These are phyloP conservation scores for Octonoba sinensis DNA, from an alignment of 2,888 invertebrate genomes.

Conservation along the genomic window DNA sequence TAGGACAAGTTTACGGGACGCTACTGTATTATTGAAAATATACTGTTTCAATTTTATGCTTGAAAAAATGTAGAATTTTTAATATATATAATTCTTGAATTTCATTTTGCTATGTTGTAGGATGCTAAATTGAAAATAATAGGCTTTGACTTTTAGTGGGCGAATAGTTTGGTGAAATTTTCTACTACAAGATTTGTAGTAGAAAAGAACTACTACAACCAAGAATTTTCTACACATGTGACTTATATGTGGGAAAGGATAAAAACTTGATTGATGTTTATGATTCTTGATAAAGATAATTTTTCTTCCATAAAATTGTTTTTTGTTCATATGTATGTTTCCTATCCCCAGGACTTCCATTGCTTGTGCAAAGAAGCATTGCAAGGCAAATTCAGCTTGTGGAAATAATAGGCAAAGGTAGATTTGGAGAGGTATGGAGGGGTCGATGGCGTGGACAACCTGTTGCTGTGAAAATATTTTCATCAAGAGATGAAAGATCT, in stretches of 20 bases:
- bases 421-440: conserved; percentile 84
- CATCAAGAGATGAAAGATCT: conserved; percentile 94
- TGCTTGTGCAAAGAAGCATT: conserved; percentile 95
- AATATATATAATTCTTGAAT: too few species aligned
- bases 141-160: too few species aligned
- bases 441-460: conserved; percentile 88
- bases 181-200: too few species aligned
- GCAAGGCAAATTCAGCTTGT: conserved; percentile 95
- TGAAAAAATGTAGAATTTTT: not conserved
- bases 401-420: conserved; percentile 81
- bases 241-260: too few species aligned
- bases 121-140: too few species aligned
- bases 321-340: not conserved
- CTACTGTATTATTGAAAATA: too few species aligned
- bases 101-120: not conserved
- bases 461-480: conserved; percentile 94
- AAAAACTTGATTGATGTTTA: not conserved
- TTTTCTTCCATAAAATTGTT: not conserved
- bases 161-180: too few species aligned
- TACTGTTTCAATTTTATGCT: too few species aligned
- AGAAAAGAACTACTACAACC: too few species aligned
- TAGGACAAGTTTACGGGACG: too few species aligned
- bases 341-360: conserved; percentile 81
- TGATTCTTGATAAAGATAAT: not conserved
- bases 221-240: too few species aligned